Percentiles rank a stretch among this genome's conserved stretches.
phyloP scores from a whole-genome alignment of 1,140 invertebrate genomes.

The Thaumatotibia leucotreta region DNA sequence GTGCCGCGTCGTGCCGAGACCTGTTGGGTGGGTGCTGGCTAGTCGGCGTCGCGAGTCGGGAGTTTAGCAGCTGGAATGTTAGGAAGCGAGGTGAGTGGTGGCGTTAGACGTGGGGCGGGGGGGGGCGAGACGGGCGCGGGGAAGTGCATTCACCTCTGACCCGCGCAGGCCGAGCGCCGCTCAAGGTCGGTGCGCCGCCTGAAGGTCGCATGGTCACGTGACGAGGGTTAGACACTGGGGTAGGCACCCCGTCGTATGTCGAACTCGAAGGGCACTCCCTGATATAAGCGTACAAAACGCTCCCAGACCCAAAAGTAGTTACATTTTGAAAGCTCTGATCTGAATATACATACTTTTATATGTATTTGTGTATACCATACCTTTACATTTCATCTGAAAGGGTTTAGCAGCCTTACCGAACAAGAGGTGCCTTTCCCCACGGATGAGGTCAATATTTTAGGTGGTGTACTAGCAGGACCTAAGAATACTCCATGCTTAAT shows the following conservation, averaged over 20 bases:
- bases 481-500: no score
- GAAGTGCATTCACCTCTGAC: constrained; percentile 74
- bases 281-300: no score
- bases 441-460: no score
- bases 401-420: no score
- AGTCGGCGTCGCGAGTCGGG: constrained; percentile 4
- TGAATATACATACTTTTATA: no score
- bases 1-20: constrained; percentile 67
- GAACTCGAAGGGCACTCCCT: constrained; percentile 21
- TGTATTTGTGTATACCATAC: no score
- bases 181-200: constrained; percentile 73
- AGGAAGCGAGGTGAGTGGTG: constrained; percentile 27
- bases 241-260: constrained; percentile 42
- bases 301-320: no score
- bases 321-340: no score
- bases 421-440: no score
- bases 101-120: constrained; percentile 30
- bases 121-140: constrained; percentile 38
- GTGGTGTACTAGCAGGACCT: no score
- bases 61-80: constrained; percentile 15
- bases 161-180: constrained; percentile 67
- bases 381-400: no score
- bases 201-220: constrained; percentile 70
- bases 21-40: constrained; percentile 58
- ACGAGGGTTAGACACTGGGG: no score